Base-by-base conservation (phyloP, 2,113 vertebrate genomes). In the Solea senegalensis region DNA sequence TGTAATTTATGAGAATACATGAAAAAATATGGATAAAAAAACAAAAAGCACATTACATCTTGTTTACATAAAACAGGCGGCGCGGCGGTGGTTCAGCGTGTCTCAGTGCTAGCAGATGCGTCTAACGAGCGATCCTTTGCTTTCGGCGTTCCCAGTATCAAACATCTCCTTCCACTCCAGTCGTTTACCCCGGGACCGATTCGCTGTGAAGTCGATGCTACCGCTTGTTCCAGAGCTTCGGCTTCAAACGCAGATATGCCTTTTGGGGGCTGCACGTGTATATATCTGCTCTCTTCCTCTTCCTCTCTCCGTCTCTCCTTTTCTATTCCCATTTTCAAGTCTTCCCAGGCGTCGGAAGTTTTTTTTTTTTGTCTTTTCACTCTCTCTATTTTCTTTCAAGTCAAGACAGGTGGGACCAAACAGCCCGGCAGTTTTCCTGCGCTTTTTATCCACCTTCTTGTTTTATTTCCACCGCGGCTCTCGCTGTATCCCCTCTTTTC, bases 371-470 rank as follows among this genome's bases (percentile, higher is more conserved):
- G 4, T 76, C 78, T 61, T 54, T 21, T 51, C 49, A 5, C 15
- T 11, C 13, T 28, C 68, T 69, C 65, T 73, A 80, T 83, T 65
- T 81, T 70, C 84, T 89, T 90, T 89, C 89, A 90, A 88, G 82
- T 88, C 69, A 60, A 90, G 86, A 82, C 88, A 89, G 91, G 89
- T 92, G 91, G 88, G 88, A 90, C 80, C 83, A 89, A 90, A 90
- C 86, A 89, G 84, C 74, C 85, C 87, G 89, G 83, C 88, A 88
- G 63, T 84, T 86, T 86, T 77, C 68, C 69, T 86, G 61, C 81
- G 59, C 43, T 74, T 85, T 41, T 58, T 58, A 82, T 91, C 84
- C 69, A 41, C 65, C 82, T 85, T 86, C 71, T 85, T 86, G 61
- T 86, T 76, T 78, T 84, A 80, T 84, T 66, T 76, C 69, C 56